These are phyloP conservation scores for Macrosteles quadrilineatus DNA, from an alignment of 1,140 invertebrate genomes.

Conservation along the genomic window DNA sequence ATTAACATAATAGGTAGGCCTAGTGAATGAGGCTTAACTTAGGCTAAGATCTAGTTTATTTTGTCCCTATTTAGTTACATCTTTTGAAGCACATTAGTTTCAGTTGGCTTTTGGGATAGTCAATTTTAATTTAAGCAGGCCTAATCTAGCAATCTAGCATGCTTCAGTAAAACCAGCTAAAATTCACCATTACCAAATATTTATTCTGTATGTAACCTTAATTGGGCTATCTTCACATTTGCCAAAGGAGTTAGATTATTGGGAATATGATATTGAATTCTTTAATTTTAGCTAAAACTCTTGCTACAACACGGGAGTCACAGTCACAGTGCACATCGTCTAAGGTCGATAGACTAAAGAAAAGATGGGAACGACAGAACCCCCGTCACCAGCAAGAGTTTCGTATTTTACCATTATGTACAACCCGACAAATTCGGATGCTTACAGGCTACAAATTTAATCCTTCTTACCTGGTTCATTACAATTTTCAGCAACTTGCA, in stretches of 20 bases:
- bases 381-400: no score
- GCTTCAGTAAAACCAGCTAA: not conserved
- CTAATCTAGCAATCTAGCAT: not conserved
- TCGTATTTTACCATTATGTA: no score
- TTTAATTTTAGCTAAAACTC: not conserved
- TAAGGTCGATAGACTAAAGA: not conserved
- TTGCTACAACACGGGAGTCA: not conserved
- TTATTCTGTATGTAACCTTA: no score
- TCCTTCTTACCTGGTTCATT: not conserved
- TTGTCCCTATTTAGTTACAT: not conserved
- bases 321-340: not conserved
- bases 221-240: no score
- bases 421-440: no score
- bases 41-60: not conserved
- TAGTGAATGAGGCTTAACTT: no score
- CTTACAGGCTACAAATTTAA: no score
- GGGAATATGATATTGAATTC: not conserved
- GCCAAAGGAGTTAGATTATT: not conserved
- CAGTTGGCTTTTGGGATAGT: not conserved
- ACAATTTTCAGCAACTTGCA: slow-evolving; percentile 1
- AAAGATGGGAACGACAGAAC: no score
- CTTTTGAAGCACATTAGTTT: not conserved
- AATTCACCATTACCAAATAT: not conserved
- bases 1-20: no score
- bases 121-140: not conserved